phyloP scores from a whole-genome alignment of 2,113 vertebrate species.

The Ornithorhynchus anatinus region DNA sequence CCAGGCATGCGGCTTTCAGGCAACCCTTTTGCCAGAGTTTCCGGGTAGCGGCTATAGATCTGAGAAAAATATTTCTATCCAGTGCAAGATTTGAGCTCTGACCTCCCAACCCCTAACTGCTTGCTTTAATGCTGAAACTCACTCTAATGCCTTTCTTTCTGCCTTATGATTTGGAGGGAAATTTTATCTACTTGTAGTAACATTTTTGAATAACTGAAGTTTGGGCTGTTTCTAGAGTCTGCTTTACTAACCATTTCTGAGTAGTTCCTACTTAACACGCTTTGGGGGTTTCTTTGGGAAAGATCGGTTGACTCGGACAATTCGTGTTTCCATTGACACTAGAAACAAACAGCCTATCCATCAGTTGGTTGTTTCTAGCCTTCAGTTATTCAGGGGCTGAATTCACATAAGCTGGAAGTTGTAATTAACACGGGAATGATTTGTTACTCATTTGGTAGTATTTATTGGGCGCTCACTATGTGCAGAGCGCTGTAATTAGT shows the following conservation, averaged over 20 bases:
- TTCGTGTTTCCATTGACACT: constrained; percentile 35
- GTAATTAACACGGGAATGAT: constrained; percentile 10
- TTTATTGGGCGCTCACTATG: background rate
- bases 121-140: constrained; percentile 19
- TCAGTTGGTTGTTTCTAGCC: constrained; percentile 48
- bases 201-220: constrained; percentile 64
- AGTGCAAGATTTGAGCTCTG: constrained; percentile 3
- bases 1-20: too few species aligned
- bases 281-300: background rate
- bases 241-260: background rate
- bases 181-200: constrained; percentile 50
- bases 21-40: too few species aligned
- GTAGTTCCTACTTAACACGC: constrained; percentile 33
- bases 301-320: constrained; percentile 29
- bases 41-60: constrained; percentile 20
- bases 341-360: constrained; percentile 49
- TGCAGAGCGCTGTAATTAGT: too few species aligned
- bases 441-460: background rate
- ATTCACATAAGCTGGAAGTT: constrained; percentile 63
- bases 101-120: constrained; percentile 25
- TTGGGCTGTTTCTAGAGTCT: constrained; percentile 27
- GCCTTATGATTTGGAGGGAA: constrained; percentile 29
- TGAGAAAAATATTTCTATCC: constrained; percentile 35
- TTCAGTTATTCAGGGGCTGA: constrained; percentile 76
- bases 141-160: constrained; percentile 20